Evolutionary conservation across 2,888 invertebrate genomes (phyloP).

Genomic region (Priocnemis perturbator): DNA sequence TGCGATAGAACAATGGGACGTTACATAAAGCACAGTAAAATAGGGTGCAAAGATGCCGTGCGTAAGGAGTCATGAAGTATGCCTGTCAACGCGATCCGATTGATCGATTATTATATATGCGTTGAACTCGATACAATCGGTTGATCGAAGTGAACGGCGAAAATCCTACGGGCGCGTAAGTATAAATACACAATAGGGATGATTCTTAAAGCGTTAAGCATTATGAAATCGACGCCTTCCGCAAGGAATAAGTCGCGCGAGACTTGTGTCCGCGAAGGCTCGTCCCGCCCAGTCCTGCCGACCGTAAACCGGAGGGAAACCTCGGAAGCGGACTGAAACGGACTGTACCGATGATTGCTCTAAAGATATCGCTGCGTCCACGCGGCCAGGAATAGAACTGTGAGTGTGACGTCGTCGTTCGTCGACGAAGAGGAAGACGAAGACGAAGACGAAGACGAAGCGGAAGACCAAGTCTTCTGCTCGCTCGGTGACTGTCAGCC

Average conservation of each 20-base stretch:
- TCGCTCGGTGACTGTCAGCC: conserved; percentile 9
- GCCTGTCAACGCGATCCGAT: too few species aligned
- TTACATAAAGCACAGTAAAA: too few species aligned
- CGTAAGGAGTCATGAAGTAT: too few species aligned
- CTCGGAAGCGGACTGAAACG: conserved; percentile 59
- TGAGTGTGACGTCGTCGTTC: conserved; percentile 65
- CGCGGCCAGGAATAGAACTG: conserved; percentile 67
- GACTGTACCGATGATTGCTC: conserved; percentile 64
- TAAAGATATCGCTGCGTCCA: conserved; percentile 72
- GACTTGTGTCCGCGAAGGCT: neutral
- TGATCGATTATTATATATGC: too few species aligned
- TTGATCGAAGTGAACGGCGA: neutral
- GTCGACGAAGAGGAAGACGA: conserved; percentile 53
- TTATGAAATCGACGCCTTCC: conserved; percentile 12
- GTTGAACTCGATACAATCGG: too few species aligned
- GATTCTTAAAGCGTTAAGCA: neutral
- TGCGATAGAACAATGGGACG: too few species aligned
- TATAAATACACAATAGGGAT: conserved; percentile 1
- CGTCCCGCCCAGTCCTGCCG: conserved; percentile 30
- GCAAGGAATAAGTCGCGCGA: conserved; percentile 5
- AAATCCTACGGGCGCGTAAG: neutral
- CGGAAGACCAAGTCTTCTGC: conserved; percentile 16
- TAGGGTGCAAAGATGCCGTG: too few species aligned
- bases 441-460: conserved; percentile 37
- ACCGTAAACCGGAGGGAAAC: conserved; percentile 47